Evolutionary conservation across 2,797 vertebrate species (phyloP).

Genomic region (Nyctalus aviator): DNA sequence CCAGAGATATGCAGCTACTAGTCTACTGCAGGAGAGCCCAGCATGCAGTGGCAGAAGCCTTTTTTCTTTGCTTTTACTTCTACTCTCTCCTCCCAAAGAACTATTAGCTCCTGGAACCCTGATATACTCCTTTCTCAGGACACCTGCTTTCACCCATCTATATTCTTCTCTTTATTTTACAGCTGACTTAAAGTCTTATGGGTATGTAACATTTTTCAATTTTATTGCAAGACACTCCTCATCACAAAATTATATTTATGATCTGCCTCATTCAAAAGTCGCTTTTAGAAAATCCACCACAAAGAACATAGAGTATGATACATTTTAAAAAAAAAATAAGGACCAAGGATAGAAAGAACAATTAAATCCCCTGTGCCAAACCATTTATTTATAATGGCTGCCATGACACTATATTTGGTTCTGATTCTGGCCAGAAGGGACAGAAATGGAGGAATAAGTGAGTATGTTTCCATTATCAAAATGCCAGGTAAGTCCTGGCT

Average conservation of each 20-base stretch:
- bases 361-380: neutral
- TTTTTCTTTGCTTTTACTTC: neutral
- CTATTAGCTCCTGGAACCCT: neutral
- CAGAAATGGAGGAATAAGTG: neutral
- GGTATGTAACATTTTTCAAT: neutral
- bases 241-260: neutral
- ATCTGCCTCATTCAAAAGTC: neutral
- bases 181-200: slow-evolving; percentile 25
- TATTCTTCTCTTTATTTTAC: neutral
- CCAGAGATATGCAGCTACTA: neutral
- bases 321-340: neutral
- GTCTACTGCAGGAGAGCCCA: neutral
- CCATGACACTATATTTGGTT: neutral
- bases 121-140: neutral
- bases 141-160: neutral
- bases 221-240: neutral
- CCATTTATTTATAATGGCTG: neutral
- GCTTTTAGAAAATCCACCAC: neutral
- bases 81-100: neutral
- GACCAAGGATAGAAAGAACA: neutral
- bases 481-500: neutral
- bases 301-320: neutral
- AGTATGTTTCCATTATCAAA: neutral
- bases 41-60: neutral
- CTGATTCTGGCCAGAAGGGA: neutral